Conservation (phyloP, 2,113 vertebrate genomes). For the Alectura lathami region DNA sequence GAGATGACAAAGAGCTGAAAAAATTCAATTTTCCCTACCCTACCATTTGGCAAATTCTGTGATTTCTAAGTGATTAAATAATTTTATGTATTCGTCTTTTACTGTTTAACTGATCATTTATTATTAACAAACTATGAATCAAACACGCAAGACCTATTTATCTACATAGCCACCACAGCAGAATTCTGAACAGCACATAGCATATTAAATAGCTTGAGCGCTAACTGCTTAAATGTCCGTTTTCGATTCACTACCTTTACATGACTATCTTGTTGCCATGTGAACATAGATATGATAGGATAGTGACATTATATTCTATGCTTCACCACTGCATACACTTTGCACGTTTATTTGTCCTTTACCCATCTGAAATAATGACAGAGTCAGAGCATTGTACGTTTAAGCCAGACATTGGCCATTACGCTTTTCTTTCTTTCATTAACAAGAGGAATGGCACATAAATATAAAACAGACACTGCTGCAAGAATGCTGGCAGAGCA, state of each 20-base stretch:
- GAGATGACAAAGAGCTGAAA: not conserved
- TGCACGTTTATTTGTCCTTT: not conserved
- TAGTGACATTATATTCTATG: not conserved
- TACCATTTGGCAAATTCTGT: not conserved
- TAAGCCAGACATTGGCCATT: not conserved
- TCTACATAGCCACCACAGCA: not conserved
- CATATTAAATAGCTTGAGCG: not conserved
- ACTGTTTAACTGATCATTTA: not conserved
- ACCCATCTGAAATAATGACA: not conserved
- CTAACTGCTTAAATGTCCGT: not conserved
- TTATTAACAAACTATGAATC: not conserved
- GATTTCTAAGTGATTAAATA: slow-evolving; percentile 17
- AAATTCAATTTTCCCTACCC: slow-evolving; percentile 4
- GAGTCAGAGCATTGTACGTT: not conserved
- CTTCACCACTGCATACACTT: not conserved
- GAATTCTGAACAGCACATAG: not conserved
- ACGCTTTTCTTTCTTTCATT: not conserved
- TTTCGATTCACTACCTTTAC: not conserved
- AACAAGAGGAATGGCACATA: not conserved
- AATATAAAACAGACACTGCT: slow-evolving; percentile 40
- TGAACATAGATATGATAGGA: not conserved
- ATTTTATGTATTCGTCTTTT: not conserved
- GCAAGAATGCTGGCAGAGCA: slow-evolving; percentile 16
- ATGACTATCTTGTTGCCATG: not conserved
- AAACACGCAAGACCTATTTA: not conserved